phyloP scores from a whole-genome alignment of 2,888 invertebrate genomes.

The Chrysina gloriosa region DNA sequence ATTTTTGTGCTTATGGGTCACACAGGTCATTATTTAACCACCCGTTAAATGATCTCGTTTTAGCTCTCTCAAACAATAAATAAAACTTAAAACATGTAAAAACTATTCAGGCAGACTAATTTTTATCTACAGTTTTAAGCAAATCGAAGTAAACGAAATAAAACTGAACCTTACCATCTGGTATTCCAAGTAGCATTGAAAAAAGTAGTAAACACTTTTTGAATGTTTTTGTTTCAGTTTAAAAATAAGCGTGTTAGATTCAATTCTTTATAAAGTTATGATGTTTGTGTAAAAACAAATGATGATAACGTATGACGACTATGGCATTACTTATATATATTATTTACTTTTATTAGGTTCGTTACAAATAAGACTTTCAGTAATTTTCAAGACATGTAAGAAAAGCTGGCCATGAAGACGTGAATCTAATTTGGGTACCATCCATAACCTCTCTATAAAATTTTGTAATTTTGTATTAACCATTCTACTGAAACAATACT shows the following conservation, averaged over 20 bases:
- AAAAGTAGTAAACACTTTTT: slow-evolving; percentile 57
- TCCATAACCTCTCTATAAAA: too few relatives aligned
- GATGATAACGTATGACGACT: slow-evolving; percentile 7
- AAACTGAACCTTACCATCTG: slow-evolving; percentile 67
- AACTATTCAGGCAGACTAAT: slow-evolving; percentile 48
- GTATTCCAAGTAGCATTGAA: slow-evolving; percentile 65
- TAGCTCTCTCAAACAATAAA: slow-evolving; percentile 50
- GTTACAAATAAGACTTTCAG: too few relatives aligned
- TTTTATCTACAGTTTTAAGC: slow-evolving; percentile 54
- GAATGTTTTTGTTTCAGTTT: slow-evolving; percentile 50
- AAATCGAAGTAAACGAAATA: slow-evolving; percentile 46
- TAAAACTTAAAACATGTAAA: slow-evolving; percentile 45
- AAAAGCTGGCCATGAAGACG: too few relatives aligned
- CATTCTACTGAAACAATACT: too few relatives aligned
- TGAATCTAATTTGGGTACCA: too few relatives aligned
- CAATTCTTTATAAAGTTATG: slow-evolving; percentile 16
- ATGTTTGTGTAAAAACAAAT: slow-evolving; percentile 25
- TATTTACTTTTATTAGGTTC: background rate
- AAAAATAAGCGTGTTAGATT: slow-evolving; percentile 51
- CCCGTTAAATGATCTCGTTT: slow-evolving; percentile 41
- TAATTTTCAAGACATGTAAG: too few relatives aligned
- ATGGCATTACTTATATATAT: slow-evolving; percentile 4
- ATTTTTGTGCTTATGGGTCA: background rate
- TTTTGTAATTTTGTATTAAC: too few relatives aligned
- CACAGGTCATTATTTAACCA: slow-evolving; percentile 37